These are phyloP conservation scores for Cerceris ruficornis DNA, from an alignment of 2,888 invertebrate genomes.

Conservation along the genomic window DNA sequence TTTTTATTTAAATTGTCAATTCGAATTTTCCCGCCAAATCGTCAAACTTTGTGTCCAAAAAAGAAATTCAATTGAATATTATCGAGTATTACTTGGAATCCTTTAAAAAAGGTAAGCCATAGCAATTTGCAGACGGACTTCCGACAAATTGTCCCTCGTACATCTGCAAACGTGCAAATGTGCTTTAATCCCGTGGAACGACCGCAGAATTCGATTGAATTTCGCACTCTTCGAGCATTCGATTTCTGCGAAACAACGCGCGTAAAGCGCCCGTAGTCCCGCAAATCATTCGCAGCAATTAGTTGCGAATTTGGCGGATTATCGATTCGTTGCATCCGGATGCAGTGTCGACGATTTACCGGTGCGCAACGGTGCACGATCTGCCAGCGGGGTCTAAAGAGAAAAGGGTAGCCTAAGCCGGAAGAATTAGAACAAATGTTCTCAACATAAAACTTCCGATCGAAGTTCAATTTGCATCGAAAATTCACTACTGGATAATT, in stretches of 20 bases:
- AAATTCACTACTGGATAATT: constrained; percentile 37
- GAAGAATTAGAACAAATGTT: constrained; percentile 34
- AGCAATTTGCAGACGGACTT: too few relatives aligned
- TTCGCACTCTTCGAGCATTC: background rate
- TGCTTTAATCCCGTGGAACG: too few relatives aligned
- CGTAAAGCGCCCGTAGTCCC: background rate
- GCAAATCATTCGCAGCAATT: background rate
- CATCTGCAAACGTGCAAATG: too few relatives aligned
- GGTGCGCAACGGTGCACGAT: background rate
- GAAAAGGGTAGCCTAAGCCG: constrained; percentile 20
- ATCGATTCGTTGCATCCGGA: background rate
- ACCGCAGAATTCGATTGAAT: background rate
- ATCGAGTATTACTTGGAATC: too few relatives aligned
- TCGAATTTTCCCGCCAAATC: too few relatives aligned
- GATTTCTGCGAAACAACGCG: too few relatives aligned
- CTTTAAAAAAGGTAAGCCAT: too few relatives aligned
- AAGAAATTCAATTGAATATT: too few relatives aligned
- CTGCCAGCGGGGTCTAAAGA: background rate
- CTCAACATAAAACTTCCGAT: constrained; percentile 32
- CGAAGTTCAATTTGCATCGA: constrained; percentile 14
- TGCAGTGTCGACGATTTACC: background rate
- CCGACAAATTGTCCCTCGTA: too few relatives aligned
- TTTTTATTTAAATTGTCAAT: too few relatives aligned
- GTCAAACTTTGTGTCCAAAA: too few relatives aligned
- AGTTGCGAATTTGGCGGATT: background rate